Conservation (phyloP, 2,888 invertebrate species). For the Rhorus exstirpatorius region DNA sequence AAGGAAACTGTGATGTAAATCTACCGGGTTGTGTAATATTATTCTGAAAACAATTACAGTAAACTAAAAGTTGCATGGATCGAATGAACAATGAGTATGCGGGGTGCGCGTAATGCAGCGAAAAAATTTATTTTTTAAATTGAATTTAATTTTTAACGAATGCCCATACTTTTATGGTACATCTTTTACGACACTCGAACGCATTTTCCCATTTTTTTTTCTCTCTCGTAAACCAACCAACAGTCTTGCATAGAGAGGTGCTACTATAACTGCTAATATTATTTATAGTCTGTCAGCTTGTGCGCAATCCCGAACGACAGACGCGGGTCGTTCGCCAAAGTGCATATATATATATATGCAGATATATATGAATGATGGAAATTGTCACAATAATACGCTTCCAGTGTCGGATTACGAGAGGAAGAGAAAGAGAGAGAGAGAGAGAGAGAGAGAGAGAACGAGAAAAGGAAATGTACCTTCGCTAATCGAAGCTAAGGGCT, state of each 20-base stretch:
- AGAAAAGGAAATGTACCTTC: constrained; percentile 30
- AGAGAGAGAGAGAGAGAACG: neutral
- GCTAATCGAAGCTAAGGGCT: constrained; percentile 71
- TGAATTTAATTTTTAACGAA: neutral
- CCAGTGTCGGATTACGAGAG: constrained; percentile 66
- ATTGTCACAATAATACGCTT: constrained; percentile 71
- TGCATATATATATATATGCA: neutral
- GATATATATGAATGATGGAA: constrained; percentile 50
- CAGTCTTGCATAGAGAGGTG: neutral
- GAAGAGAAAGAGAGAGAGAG: neutral
- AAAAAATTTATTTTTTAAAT: no score
- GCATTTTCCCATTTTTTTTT: neutral
- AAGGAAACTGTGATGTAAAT: no score
- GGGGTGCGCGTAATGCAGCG: no score
- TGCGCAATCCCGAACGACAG: constrained; percentile 26
- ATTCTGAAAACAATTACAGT: no score
- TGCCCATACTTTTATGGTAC: neutral
- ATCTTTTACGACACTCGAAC: neutral
- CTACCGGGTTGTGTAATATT: no score
- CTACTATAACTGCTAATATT: neutral
- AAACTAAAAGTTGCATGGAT: no score
- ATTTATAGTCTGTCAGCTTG: constrained; percentile 1
- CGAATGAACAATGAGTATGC: no score
- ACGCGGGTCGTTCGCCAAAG: neutral
- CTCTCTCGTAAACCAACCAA: no score